These are phyloP conservation scores for Anisognathus igniventris DNA, from an alignment of 2,797 vertebrate genomes.

Conservation along the genomic window DNA sequence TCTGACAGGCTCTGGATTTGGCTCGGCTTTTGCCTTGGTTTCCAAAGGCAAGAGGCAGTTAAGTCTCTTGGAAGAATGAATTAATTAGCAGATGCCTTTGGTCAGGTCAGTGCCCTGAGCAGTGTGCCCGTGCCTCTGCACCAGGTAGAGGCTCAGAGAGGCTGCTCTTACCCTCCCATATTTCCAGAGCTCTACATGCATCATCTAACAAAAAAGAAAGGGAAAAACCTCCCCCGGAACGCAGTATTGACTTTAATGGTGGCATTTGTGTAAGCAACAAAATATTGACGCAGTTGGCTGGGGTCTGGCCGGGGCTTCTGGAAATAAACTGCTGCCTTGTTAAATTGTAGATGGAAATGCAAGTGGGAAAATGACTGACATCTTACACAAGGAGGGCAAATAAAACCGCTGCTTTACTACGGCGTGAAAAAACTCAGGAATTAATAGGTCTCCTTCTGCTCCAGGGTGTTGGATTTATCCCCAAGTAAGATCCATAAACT, in stretches of 20 bases:
- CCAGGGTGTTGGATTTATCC: slow-evolving; percentile 48
- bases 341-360: slow-evolving; percentile 53
- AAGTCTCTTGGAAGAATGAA: slow-evolving; percentile 55
- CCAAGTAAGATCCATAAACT: slow-evolving; percentile 62
- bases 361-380: slow-evolving; percentile 68
- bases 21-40: slow-evolving; percentile 14
- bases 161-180: background rate
- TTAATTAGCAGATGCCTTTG: slow-evolving; percentile 63
- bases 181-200: background rate
- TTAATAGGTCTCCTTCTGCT: slow-evolving; percentile 70
- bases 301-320: slow-evolving; percentile 51
- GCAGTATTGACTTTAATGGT: slow-evolving; percentile 42
- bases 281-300: slow-evolving; percentile 71
- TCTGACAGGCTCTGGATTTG: slow-evolving; percentile 26
- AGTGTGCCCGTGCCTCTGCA: background rate
- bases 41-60: slow-evolving; percentile 53
- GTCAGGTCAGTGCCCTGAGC: slow-evolving; percentile 41
- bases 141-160: background rate
- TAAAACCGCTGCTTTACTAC: slow-evolving; percentile 60
- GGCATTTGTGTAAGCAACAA: slow-evolving; percentile 67
- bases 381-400: slow-evolving; percentile 69
- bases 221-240: slow-evolving; percentile 34
- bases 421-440: slow-evolving; percentile 58
- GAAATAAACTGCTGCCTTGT: slow-evolving; percentile 75
- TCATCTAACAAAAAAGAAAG: background rate